Base-by-base conservation (phyloP, 1,140 invertebrate species). In the Diabrotica virgifera region DNA sequence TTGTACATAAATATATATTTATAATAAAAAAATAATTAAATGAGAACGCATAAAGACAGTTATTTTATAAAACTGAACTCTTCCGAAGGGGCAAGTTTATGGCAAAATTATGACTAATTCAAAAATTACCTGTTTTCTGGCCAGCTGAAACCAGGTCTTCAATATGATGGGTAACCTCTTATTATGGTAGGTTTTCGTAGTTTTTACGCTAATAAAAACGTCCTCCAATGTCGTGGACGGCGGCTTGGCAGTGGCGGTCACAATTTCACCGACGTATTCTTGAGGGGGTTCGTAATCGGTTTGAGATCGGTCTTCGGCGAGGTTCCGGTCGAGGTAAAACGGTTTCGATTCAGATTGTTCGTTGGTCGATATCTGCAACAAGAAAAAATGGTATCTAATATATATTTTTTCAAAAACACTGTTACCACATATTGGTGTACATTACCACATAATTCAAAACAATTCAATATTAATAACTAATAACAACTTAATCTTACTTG, bases 141-240 rank as follows among this genome's bases (percentile, higher is more conserved):
- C 94, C 67, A 95, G 83, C 77, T 91, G 90, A 78, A 95, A 96
- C 95, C 95, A 97, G 64, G 95, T 97, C 78, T 90, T 88, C 75
- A 97, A 85, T 72, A 97, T 91, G 62, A 93, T 85, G n/a, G 92
- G 89, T 67, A 97, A 76, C 66, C 95, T 85, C 37, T 88, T 87
- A 64, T 87, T 80, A 78, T 97, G 93, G 82, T 94, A 96, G 80
- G 88, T 87, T 76, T 89, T 89, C 37, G 94, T 95, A 56, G 95
- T 97, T 83, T 97, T 97, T 13, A 97, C 93, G 82, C 92, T 95
- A 77, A 97, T 91, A 81, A 96, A 97, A 70, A 97, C 84, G 79
- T 96, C 93, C 78, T 92, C 85, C 64, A 95, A 82, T 59, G 84
- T 85, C 52, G 89, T 89, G 57, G 86, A 83, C 70, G 86, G 88